Evolutionary conservation across 37 sponge, comb jelly and placozoan genomes (phyloP).

Genomic region (Hexactinellida sp.): DNA sequence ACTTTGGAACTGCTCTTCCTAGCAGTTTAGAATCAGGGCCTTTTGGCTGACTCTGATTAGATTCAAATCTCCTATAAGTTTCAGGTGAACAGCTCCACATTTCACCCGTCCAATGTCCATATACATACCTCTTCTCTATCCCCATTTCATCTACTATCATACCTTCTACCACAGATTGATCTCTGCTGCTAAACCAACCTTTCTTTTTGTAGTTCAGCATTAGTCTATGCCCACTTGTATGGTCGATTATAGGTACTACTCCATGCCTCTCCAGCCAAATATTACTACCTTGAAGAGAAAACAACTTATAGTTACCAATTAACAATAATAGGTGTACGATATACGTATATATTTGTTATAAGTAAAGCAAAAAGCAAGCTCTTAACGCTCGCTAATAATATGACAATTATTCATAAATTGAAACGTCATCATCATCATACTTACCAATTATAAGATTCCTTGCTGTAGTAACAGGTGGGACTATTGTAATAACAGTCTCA

Average conservation of each 20-base stretch:
- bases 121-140: background rate
- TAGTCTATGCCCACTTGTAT: background rate
- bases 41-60: background rate
- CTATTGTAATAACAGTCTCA: background rate
- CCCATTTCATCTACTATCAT: background rate
- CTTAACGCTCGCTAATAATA: no score
- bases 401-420: no score
- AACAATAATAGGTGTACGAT: no score
- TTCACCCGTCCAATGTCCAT: background rate
- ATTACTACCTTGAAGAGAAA: no score
- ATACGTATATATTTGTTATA: no score
- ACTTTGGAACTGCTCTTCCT: background rate
- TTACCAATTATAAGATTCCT: background rate
- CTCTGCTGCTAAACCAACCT: background rate
- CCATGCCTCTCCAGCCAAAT: background rate
- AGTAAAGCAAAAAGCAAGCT: no score
- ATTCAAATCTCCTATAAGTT: background rate
- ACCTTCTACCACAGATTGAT: background rate
- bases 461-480: background rate
- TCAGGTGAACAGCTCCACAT: conserved; percentile 10
- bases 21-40: background rate
- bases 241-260: background rate
- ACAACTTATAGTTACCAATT: no score
- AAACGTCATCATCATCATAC: no score
- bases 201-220: background rate